A percentile compares a stretch with the other conserved stretches of the same genome.
These are phyloP conservation scores for Antennarius maculatus DNA, from an alignment of 2,797 vertebrate genomes.

Conservation along the genomic window DNA sequence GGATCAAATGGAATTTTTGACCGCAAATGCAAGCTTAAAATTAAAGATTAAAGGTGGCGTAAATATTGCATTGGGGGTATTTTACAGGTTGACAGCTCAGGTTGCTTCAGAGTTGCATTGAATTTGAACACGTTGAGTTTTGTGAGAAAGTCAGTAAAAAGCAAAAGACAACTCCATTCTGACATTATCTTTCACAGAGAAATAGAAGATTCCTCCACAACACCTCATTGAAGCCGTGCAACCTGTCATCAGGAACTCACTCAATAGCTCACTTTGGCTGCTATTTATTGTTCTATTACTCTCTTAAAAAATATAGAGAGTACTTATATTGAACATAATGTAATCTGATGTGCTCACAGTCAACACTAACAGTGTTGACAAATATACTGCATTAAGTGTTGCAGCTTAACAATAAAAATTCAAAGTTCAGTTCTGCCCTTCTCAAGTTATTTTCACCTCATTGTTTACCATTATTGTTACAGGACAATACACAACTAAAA, in stretches of 20 bases:
- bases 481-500: too few species aligned
- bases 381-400: neutral
- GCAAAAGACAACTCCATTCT: neutral
- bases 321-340: too few species aligned
- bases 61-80: neutral
- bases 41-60: neutral
- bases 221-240: conserved; percentile 2
- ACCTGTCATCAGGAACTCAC: too few species aligned
- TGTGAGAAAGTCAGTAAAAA: neutral
- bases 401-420: neutral
- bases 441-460: neutral
- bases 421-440: neutral
- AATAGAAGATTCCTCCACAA: conserved; percentile 3
- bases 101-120: too few species aligned
- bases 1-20: conserved; percentile 15
- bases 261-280: too few species aligned
- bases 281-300: too few species aligned
- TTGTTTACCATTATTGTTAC: too few species aligned
- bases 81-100: too few species aligned
- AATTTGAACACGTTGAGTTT: neutral
- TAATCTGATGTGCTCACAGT: neutral
- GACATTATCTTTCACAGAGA: neutral
- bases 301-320: too few species aligned
- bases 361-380: neutral
- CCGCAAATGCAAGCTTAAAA: conserved; percentile 2